phyloP scores from a whole-genome alignment of 2,888 invertebrate genomes.

The Tinea pellionella region DNA sequence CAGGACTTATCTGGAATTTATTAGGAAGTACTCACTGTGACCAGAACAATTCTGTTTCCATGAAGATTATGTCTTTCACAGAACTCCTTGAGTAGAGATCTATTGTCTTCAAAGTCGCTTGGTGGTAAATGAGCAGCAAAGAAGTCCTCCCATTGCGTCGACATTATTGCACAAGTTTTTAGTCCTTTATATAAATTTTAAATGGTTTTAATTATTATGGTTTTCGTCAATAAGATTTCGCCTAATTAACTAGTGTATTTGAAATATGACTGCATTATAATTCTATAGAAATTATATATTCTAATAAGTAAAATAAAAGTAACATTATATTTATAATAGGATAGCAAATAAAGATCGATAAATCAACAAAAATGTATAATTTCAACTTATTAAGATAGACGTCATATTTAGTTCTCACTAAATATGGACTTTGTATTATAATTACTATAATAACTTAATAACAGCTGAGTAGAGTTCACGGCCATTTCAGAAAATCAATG shows the following conservation, averaged over 20 bases:
- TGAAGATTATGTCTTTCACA: conserved; percentile 75
- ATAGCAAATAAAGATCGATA: too few species aligned
- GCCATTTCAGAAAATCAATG: neutral
- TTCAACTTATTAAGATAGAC: too few species aligned
- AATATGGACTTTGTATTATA: neutral
- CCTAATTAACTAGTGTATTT: too few species aligned
- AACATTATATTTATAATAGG: too few species aligned
- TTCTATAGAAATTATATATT: too few species aligned
- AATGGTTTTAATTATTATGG: neutral
- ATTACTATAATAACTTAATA: neutral
- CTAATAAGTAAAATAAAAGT: too few species aligned
- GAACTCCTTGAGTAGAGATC: conserved; percentile 79
- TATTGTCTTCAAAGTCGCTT: conserved; percentile 79
- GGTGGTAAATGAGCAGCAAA: conserved; percentile 84
- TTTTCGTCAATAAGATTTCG: too few species aligned
- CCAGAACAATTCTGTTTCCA: conserved; percentile 78
- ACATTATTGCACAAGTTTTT: neutral
- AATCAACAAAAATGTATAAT: too few species aligned
- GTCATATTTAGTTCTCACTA: neutral
- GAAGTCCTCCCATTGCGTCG: conserved; percentile 80
- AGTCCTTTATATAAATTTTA: neutral
- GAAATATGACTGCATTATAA: too few species aligned
- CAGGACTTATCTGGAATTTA: too few species aligned
- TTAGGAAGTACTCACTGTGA: conserved; percentile 74
- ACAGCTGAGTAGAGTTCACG: neutral